Evolutionary conservation across 1,140 invertebrate genomes (phyloP).

Genomic region (Rhizoglyphus robini): DNA sequence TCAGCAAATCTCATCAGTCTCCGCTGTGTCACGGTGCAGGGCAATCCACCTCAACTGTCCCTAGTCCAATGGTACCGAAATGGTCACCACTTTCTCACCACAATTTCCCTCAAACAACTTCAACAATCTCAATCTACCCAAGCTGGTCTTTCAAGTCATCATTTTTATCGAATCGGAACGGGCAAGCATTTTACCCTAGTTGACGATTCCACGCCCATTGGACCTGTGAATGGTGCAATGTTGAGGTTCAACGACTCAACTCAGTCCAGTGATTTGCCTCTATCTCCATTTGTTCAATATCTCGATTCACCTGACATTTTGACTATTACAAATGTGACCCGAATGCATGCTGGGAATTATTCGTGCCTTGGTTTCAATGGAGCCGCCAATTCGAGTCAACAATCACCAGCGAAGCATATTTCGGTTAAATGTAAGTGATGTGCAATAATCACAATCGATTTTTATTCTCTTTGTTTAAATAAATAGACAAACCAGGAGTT

Average conservation of each 20-base stretch:
- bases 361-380: constrained; percentile 27
- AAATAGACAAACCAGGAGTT: constrained; percentile 50
- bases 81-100: constrained; percentile 24
- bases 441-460: neutral
- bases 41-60: constrained; percentile 26
- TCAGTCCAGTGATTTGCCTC: neutral
- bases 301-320: constrained; percentile 2
- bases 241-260: neutral
- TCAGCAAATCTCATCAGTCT: constrained; percentile 16
- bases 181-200: constrained; percentile 10
- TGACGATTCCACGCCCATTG: neutral
- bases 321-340: constrained; percentile 22
- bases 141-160: neutral
- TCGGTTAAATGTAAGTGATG: constrained; percentile 28
- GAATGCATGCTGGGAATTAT: constrained; percentile 26
- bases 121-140: neutral
- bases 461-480: neutral
- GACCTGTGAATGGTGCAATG: constrained; percentile 20
- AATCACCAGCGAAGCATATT: constrained; percentile 21
- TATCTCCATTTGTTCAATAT: neutral
- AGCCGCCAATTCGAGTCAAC: constrained; percentile 24
- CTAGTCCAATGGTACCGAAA: constrained; percentile 27
- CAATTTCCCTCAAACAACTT: neutral
- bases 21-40: constrained; percentile 24
- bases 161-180: constrained; percentile 2